phyloP scores from a whole-genome alignment of 2,797 vertebrate genomes.

The Astyanax mexicanus region DNA sequence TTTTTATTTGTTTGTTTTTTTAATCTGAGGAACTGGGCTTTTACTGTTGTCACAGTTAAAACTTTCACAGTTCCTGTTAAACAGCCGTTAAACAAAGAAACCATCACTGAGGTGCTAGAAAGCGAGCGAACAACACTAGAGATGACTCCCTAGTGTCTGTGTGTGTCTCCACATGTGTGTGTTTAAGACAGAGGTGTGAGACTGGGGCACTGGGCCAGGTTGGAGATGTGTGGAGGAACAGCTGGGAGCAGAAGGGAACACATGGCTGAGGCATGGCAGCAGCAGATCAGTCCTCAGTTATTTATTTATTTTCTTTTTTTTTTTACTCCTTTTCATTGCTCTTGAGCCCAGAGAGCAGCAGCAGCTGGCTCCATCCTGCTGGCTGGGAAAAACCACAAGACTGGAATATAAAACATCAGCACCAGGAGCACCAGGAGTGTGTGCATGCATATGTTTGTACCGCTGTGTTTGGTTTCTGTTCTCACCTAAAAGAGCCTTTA shows the following conservation, averaged over 20 bases:
- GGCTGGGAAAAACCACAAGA: slow-evolving; percentile 31
- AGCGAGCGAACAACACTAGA: slow-evolving; percentile 10
- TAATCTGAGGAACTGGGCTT: not conserved
- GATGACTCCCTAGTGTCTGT: slow-evolving; percentile 14
- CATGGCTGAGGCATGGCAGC: slow-evolving; percentile 60
- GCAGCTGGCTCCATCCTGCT: slow-evolving; percentile 36
- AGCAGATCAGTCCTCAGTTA: slow-evolving; percentile 41
- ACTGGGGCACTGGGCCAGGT: slow-evolving; percentile 51
- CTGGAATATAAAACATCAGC: slow-evolving; percentile 48
- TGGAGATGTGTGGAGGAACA: slow-evolving; percentile 32
- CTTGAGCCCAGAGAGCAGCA: slow-evolving; percentile 34
- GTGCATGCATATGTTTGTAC: slow-evolving; percentile 2
- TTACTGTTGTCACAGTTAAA: slow-evolving; percentile 1
- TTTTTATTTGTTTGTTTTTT: not conserved
- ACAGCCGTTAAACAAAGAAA: slow-evolving; percentile 13
- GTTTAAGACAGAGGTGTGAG: slow-evolving; percentile 43
- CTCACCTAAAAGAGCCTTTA: not conserved
- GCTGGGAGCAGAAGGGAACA: slow-evolving; percentile 66
- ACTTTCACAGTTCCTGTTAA: not conserved
- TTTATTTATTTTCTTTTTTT: slow-evolving; percentile 54
- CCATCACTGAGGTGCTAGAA: not conserved
- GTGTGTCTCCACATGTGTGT: slow-evolving; percentile 25
- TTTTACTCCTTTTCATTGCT: slow-evolving; percentile 50
- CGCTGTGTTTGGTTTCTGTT: slow-evolving; percentile 1
- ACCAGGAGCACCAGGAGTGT: not conserved